Percentiles rank a stretch among this genome's conserved stretches.
Conservation (phyloP, 1,140 invertebrate genomes). For the Anastrepha ludens region DNA sequence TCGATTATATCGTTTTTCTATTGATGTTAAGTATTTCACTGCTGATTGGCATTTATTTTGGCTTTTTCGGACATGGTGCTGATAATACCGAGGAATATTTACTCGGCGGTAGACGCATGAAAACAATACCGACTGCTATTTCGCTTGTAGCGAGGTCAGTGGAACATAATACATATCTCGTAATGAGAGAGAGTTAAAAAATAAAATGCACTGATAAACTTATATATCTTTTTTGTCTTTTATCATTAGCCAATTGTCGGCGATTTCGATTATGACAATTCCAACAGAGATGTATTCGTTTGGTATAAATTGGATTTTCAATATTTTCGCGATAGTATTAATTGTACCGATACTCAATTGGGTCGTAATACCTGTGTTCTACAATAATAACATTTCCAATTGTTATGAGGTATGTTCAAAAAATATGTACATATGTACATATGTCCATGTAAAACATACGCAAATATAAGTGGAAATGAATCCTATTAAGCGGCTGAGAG, state of each 20-base stretch:
- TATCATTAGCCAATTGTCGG: slow-evolving; percentile 83
- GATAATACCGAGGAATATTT: slow-evolving; percentile 79
- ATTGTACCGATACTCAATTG: slow-evolving; percentile 81
- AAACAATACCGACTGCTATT: slow-evolving; percentile 80
- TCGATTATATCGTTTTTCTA: slow-evolving; percentile 79
- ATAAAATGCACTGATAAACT: neutral
- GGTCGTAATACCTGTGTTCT: slow-evolving; percentile 89
- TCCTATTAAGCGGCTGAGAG: too few relatives aligned
- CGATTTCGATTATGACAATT: slow-evolving; percentile 85
- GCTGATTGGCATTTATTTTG: slow-evolving; percentile 81
- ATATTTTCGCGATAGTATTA: slow-evolving; percentile 79
- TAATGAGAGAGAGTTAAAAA: neutral
- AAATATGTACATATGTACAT: too few relatives aligned
- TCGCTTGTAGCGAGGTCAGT: slow-evolving; percentile 79
- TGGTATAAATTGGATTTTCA: slow-evolving; percentile 82
- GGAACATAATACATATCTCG: neutral
- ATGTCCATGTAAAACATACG: too few relatives aligned
- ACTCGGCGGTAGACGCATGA: slow-evolving; percentile 79
- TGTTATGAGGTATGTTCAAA: slow-evolving; percentile 83
- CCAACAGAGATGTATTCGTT: slow-evolving; percentile 88
- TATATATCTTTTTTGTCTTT: neutral
- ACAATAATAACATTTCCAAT: slow-evolving; percentile 84
- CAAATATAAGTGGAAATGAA: too few relatives aligned
- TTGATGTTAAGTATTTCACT: slow-evolving; percentile 79
- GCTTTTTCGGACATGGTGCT: slow-evolving; percentile 67